A percentile compares a stretch with the other conserved stretches of the same genome.
These are phyloP conservation scores for Cyclina sinensis DNA, from an alignment of 1,140 invertebrate species.

Conservation along the genomic window DNA sequence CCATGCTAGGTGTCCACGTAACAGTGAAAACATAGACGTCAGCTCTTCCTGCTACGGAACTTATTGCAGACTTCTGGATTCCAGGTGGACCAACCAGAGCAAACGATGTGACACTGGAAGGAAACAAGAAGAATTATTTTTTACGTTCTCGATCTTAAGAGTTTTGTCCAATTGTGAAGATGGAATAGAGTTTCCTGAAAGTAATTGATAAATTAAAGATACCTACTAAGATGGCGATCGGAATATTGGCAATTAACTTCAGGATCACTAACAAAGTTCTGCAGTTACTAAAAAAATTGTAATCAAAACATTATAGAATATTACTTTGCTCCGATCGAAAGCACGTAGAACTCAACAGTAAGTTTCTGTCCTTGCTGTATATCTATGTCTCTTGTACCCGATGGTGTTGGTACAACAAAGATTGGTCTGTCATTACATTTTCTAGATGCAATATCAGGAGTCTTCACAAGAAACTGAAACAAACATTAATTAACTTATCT, in stretches of 20 bases:
- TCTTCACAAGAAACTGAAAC: constrained; percentile 32
- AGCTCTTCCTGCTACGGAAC: background rate
- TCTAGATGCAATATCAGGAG: background rate
- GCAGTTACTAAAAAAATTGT: too few relatives aligned
- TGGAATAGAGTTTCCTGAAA: too few relatives aligned
- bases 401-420: constrained; percentile 3
- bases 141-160: background rate
- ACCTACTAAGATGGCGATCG: too few relatives aligned
- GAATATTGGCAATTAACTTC: too few relatives aligned
- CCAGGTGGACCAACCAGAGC: background rate
- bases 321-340: background rate
- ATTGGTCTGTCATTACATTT: constrained; percentile 21
- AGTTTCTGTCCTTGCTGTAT: background rate
- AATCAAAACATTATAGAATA: background rate
- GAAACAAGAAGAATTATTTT: background rate
- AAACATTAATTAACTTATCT: background rate
- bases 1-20: background rate
- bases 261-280: too few relatives aligned
- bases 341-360: background rate
- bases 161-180: background rate
- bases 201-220: too few relatives aligned
- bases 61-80: background rate
- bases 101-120: background rate
- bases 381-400: background rate
- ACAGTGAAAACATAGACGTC: background rate